phyloP scores from a whole-genome alignment of 2,888 invertebrate genomes.

The Dasypolia templi region DNA sequence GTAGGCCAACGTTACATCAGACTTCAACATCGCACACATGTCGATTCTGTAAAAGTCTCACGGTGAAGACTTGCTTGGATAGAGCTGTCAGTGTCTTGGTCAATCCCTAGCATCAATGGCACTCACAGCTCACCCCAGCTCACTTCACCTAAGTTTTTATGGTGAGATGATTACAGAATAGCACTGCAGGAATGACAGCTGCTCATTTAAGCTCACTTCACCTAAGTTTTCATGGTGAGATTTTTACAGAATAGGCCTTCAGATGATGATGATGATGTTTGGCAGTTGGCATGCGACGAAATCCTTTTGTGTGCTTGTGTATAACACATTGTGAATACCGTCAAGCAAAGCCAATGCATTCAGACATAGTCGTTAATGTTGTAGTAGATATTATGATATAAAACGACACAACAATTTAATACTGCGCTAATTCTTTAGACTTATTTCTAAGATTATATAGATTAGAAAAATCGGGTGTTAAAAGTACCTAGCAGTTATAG shows the following conservation, averaged over 20 bases:
- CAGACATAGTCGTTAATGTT: background rate
- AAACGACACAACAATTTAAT: background rate
- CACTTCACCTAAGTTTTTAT: too few relatives aligned
- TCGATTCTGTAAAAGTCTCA: too few relatives aligned
- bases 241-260: too few relatives aligned
- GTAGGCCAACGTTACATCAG: background rate
- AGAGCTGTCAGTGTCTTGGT: too few relatives aligned
- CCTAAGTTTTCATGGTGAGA: too few relatives aligned
- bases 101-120: too few relatives aligned
- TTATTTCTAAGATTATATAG: background rate
- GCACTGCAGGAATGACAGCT: too few relatives aligned
- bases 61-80: too few relatives aligned
- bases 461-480: background rate
- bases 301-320: background rate
- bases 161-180: too few relatives aligned
- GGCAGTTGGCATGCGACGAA: too few relatives aligned
- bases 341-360: background rate
- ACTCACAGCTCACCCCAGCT: too few relatives aligned
- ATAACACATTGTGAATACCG: background rate
- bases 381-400: background rate
- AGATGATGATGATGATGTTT: background rate
- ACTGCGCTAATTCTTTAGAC: background rate
- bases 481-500: background rate
- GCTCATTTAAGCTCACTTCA: too few relatives aligned
- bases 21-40: background rate